Percentiles rank a stretch among this genome's conserved stretches.
phyloP scores from a whole-genome alignment of 2,113 vertebrate genomes.

The Pelvicachromis taeniatus region DNA sequence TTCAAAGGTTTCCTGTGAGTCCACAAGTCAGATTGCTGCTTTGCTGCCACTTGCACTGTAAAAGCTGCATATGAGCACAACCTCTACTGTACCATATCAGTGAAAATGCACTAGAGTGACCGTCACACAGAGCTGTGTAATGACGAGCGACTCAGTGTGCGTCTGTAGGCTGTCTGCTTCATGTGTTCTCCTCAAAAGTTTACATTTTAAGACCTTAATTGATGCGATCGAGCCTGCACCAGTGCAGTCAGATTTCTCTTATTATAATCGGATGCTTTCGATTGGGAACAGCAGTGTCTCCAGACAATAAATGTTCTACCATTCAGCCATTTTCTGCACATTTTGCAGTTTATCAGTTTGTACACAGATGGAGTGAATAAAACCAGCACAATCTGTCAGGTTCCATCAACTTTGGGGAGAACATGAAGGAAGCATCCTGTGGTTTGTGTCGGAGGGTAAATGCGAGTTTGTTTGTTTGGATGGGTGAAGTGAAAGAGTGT shows the following conservation, averaged over 20 bases:
- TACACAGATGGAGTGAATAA: not conserved
- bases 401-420: not conserved
- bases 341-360: not conserved
- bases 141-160: not conserved
- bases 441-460: not conserved
- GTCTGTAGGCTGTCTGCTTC: not conserved
- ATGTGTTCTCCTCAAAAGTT: constrained; percentile 14
- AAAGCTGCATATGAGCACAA: not conserved
- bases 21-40: not conserved
- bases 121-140: not conserved
- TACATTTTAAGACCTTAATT: not conserved
- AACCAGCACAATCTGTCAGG: not conserved
- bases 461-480: not conserved
- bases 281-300: not conserved
- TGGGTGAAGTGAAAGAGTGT: not conserved
- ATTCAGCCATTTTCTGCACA: not conserved
- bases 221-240: not conserved
- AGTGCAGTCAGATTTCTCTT: not conserved
- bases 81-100: not conserved
- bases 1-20: not conserved
- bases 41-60: not conserved
- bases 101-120: constrained; percentile 37
- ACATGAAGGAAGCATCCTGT: not conserved
- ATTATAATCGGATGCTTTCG: not conserved
- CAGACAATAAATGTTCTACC: not conserved